These are phyloP conservation scores for Aplocera efformata DNA, from an alignment of 2,888 invertebrate species.

Conservation along the genomic window DNA sequence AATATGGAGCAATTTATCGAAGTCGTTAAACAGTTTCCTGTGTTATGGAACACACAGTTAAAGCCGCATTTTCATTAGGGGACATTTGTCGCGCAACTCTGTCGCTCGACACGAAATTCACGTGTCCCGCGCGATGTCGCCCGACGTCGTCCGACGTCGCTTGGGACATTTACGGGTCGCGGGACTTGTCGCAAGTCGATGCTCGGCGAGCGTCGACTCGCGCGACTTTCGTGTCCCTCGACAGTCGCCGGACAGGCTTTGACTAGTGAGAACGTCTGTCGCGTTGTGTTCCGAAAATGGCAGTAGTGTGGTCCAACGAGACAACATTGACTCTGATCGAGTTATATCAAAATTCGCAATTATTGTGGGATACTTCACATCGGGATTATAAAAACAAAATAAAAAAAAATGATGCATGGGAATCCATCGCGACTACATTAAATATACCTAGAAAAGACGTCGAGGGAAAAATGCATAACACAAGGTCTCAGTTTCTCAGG, in stretches of 20 bases:
- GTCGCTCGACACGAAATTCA: too few relatives aligned
- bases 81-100: too few relatives aligned
- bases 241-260: slow-evolving; percentile 17
- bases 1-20: slow-evolving; percentile 25
- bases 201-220: too few relatives aligned
- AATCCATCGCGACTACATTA: slow-evolving; percentile 11
- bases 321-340: slow-evolving; percentile 11
- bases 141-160: neutral
- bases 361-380: slow-evolving; percentile 20
- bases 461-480: slow-evolving; percentile 18
- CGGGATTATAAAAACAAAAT: slow-evolving; percentile 8
- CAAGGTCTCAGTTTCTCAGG: slow-evolving; percentile 18
- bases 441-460: slow-evolving; percentile 14
- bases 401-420: slow-evolving; percentile 18
- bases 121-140: too few relatives aligned
- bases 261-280: slow-evolving; percentile 16
- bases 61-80: too few relatives aligned
- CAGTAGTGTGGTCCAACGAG: slow-evolving; percentile 1
- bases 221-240: slow-evolving; percentile 11
- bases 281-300: neutral
- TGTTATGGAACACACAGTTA: slow-evolving; percentile 13
- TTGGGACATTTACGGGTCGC: slow-evolving; percentile 4
- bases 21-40: slow-evolving; percentile 20
- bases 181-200: slow-evolving; percentile 12
- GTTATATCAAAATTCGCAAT: slow-evolving; percentile 16